Evolutionary conservation across 2,797 vertebrate species (phyloP), one percentile per base, ranked within the genome.

Genomic region (Anableps anableps): DNA sequence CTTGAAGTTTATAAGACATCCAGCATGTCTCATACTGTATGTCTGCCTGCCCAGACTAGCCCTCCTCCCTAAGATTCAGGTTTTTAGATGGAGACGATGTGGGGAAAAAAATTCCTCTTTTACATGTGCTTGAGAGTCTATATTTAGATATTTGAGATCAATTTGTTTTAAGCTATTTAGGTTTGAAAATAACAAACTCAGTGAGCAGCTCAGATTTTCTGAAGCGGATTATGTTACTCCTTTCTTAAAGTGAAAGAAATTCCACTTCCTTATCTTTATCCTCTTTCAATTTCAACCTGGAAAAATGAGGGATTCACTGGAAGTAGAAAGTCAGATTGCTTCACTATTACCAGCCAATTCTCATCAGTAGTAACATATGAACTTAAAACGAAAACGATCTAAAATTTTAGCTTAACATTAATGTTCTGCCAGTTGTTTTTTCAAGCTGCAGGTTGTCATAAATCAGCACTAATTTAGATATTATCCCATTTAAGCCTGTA

Each of bases 1-100:
- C 13, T 70, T 68, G 51, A 74, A 29, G 76, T 66, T 75, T 86
- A 76, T 76, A 72, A 55, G 21, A 74, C 45, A 83, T 77, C 74
- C 53, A 81, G 53, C 47, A 38, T 74, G 80, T 82, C 55, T 88
- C 29, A n/a, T n/a, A n/a, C n/a, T n/a, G 76, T 55, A 79, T 79
- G n/a, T 82, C 64, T 3, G 71, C 9, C 47, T 23, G 62, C 1
- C 43, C 55, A 68, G 66, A 86, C 83, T 74, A 86, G 47, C 0
- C 80, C 10, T 77, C 66, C 53, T 75, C 45, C 62, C 74, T 75
- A 11, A 80, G 68, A 75, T 45, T 36, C 31, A n/a, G 11, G 29
- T 43, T 45, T 34, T 62, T 72, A 21, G 13, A 68, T 41, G 21
- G 75, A 72, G 75, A 43, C 13, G 72, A 83, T 76, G 77, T 21